Evolutionary conservation across 1,140 invertebrate genomes (phyloP).

Genomic region (Panagrolaimus sp.): DNA sequence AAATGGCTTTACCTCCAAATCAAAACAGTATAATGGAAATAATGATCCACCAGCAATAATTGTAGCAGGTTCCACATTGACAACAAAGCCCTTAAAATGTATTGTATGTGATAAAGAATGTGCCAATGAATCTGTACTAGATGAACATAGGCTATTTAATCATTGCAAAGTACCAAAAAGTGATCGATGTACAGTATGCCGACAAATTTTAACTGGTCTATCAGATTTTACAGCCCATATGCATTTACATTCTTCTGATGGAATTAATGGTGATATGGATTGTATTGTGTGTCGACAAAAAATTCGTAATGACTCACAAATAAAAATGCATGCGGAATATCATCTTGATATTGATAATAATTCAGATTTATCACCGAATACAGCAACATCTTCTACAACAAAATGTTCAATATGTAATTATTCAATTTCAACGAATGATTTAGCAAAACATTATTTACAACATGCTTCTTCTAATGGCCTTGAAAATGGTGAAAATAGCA

Average conservation of each 20-base stretch:
- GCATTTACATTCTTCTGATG: slow-evolving; percentile 26
- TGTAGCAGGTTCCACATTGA: not conserved
- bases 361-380: not conserved
- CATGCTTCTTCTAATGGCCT: not conserved
- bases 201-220: slow-evolving; percentile 12
- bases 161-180: slow-evolving; percentile 42
- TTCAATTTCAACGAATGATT: not conserved
- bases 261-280: slow-evolving; percentile 16
- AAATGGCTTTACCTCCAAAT: not conserved
- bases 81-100: slow-evolving; percentile 32
- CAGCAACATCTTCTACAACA: not conserved
- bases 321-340: slow-evolving; percentile 37
- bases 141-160: slow-evolving; percentile 33
- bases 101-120: slow-evolving; percentile 41
- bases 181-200: slow-evolving; percentile 40
- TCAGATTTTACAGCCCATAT: slow-evolving; percentile 32
- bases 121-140: slow-evolving; percentile 31
- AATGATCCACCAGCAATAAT: no score
- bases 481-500: slow-evolving; percentile 5
- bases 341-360: slow-evolving; percentile 19
- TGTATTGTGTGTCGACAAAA: slow-evolving; percentile 36
- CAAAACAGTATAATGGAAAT: not conserved
- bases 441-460: slow-evolving; percentile 2
- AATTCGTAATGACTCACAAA: slow-evolving; percentile 29
- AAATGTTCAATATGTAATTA: slow-evolving; percentile 22